These are phyloP conservation scores for Enteromius afrohamiltoni DNA, from an alignment of 2,797 vertebrate species.

Conservation along the genomic window DNA sequence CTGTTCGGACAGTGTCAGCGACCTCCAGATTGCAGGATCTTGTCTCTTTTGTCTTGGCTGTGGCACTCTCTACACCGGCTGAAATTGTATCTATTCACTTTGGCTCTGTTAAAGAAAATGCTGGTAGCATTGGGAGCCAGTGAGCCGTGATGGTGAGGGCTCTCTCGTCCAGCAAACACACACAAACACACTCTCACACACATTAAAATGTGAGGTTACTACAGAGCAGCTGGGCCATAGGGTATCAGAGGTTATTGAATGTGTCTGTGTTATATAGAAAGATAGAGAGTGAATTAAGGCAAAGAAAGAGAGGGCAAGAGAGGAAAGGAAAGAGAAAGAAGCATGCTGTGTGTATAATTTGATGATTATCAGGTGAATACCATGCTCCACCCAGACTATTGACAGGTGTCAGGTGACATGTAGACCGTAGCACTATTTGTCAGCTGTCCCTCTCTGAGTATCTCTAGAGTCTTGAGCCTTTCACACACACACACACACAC, in stretches of 20 bases:
- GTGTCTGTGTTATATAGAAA: conserved; percentile 27
- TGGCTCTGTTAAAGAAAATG: conserved; percentile 81
- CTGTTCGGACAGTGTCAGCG: conserved; percentile 86
- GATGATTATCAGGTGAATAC: conserved; percentile 81
- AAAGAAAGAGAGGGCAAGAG: conserved; percentile 24
- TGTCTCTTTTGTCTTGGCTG: conserved; percentile 92
- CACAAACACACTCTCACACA: conserved; percentile 42
- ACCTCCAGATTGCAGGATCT: conserved; percentile 96
- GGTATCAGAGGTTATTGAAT: conserved; percentile 79
- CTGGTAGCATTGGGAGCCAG: conserved; percentile 89
- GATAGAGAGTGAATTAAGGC: conserved; percentile 16
- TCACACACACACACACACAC: conserved; percentile 48
- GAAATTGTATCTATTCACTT: conserved; percentile 90
- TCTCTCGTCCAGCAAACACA: conserved; percentile 44
- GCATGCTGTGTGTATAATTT: conserved; percentile 83
- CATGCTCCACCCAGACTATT: conserved; percentile 70
- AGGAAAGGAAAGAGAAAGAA: conserved; percentile 64
- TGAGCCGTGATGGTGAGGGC: conserved; percentile 86
- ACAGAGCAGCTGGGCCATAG: conserved; percentile 93
- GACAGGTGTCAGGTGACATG: conserved; percentile 83
- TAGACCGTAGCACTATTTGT: conserved; percentile 78
- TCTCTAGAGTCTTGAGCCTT: conserved; percentile 71
- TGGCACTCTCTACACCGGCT: conserved; percentile 79
- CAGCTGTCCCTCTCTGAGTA: conserved; percentile 76
- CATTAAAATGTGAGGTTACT: conserved; percentile 83